Evolutionary conservation across 2,888 invertebrate genomes (phyloP), one percentile per base, ranked within the genome.

Genomic region (Melipona beecheii): DNA sequence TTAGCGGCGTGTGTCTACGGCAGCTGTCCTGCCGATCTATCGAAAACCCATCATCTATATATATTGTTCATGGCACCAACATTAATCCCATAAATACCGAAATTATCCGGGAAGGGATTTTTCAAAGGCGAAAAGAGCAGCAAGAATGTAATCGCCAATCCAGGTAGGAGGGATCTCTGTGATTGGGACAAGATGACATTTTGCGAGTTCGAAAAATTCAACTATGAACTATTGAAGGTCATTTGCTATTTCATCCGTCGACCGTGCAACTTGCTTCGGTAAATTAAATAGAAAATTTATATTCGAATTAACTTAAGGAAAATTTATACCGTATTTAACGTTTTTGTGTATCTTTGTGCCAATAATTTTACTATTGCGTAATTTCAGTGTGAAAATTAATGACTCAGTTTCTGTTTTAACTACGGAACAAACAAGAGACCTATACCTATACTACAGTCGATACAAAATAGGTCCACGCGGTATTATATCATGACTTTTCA

Each of bases 81-180:
- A 92, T 93, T 94, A 92, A 94, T 94, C 94, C 94, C 79, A 91
- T 94, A 94, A 94, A 93, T 93, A 91, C 92, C 84, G 85, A 94
- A 94, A 94, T 94, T 93, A 94, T 92, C 88, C 81, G 73, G 36
- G 64, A 60, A 72, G 75, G 85, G 69, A 58, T 62, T 62, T 52
- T 60, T 27, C 49, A 58, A 65, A 75, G 60, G 70, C 54, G 62
- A 81, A 54, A 80, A 87, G 27, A 49, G 54, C 17, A 65, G 70
- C 49, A 68, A 74, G 78, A 43, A 75, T 75, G 54, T 73, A 74
- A 74, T 81, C 73, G 36, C 69, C 66, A 31, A 9, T 6, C 36
- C 68, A 73, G 81, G 78, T 75, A 78, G n/a, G 27, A 78, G n/a
- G 43, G 62, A 54, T 27, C n/a, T 27, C 36, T 31, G 4, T 36